Evolutionary conservation across 1,140 invertebrate genomes (phyloP).

Genomic region (Samia ricini): DNA sequence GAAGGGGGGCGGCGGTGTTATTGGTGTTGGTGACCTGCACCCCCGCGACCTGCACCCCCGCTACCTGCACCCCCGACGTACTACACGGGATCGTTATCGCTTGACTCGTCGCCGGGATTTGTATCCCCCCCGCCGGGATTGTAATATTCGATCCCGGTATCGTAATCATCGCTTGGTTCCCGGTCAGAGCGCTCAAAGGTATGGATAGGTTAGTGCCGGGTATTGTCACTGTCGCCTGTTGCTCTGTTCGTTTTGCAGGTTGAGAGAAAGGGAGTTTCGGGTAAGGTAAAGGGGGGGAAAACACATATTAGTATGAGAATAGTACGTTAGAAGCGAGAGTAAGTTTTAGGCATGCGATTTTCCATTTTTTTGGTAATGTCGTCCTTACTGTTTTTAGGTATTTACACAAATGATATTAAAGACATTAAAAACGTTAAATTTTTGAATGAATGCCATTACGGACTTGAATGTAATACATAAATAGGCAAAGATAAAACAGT

Average conservation of each 20-base stretch:
- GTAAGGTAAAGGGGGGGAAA: slow-evolving; percentile 39
- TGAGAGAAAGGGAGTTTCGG: too few species aligned
- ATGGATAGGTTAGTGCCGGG: slow-evolving; percentile 80
- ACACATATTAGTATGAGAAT: slow-evolving; percentile 61
- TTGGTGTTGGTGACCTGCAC: too few species aligned
- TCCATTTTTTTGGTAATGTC: slow-evolving; percentile 2
- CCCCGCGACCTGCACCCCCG: slow-evolving; percentile 25
- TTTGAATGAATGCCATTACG: too few species aligned
- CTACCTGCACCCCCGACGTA: slow-evolving; percentile 27
- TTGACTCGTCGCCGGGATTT: slow-evolving; percentile 47
- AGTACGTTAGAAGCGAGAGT: slow-evolving; percentile 48
- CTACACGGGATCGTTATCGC: slow-evolving; percentile 44
- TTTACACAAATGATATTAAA: too few species aligned
- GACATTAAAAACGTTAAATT: too few species aligned
- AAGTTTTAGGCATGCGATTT: slow-evolving; percentile 30
- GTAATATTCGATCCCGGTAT: slow-evolving; percentile 76
- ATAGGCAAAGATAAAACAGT: too few species aligned
- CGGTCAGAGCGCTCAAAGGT: slow-evolving; percentile 29
- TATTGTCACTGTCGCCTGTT: slow-evolving; percentile 77
- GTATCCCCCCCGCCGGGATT: slow-evolving; percentile 66
- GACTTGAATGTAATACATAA: too few species aligned
- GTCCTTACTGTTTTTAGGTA: slow-evolving; percentile 1
- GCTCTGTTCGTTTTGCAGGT: slow-evolving; percentile 53
- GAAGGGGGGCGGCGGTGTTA: not conserved
- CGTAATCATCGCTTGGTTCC: slow-evolving; percentile 49